Evolutionary conservation across 2,113 vertebrate species (phyloP).

Genomic region (Nettapus auritus): DNA sequence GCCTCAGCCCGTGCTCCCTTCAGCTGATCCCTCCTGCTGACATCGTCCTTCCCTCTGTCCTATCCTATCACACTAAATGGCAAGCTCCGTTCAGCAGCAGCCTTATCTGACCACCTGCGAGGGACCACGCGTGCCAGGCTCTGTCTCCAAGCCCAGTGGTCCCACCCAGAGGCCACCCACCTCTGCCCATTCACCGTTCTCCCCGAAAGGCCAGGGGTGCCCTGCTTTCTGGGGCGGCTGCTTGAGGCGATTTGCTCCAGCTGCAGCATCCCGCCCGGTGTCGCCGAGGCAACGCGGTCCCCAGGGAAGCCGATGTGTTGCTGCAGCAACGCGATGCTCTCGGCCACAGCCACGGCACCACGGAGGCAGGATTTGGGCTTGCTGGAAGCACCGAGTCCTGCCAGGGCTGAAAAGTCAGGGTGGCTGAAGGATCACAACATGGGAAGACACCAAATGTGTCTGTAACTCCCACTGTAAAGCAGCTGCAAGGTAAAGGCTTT

Average conservation of each 20-base stretch:
- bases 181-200: neutral
- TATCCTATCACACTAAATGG: neutral
- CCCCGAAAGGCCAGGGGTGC: neutral
- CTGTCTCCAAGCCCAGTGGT: neutral
- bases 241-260: neutral
- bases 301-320: slow-evolving; percentile 39
- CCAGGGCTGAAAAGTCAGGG: neutral
- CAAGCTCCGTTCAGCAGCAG: neutral
- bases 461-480: neutral
- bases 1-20: neutral
- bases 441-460: neutral
- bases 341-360: neutral
- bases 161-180: fast-evolving
- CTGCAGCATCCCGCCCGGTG: neutral
- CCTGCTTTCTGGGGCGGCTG: neutral
- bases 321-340: slow-evolving; percentile 36
- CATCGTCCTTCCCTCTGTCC: neutral
- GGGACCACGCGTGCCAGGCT: fast-evolving
- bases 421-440: neutral
- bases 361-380: neutral
- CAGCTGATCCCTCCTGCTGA: neutral
- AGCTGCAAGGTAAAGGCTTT: neutral
- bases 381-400: neutral
- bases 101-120: neutral
- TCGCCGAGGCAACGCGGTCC: slow-evolving; percentile 60